Percentiles rank a stretch among this genome's conserved stretches.
phyloP scores from a whole-genome alignment of 64 coral and sea anemone species.

The Montipora cactus region DNA sequence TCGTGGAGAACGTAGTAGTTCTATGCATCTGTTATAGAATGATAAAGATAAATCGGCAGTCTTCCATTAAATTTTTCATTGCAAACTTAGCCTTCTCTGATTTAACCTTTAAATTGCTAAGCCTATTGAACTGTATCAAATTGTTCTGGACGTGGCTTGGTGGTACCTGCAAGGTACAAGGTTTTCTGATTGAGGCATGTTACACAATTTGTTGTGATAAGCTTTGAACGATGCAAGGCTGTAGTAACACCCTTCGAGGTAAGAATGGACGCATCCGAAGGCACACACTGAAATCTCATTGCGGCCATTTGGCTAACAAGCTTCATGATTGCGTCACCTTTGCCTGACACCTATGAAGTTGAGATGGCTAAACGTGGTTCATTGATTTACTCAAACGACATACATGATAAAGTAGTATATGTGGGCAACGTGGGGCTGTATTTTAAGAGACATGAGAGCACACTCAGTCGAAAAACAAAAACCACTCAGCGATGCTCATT shows the following conservation, averaged over 20 bases:
- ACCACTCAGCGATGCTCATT: too few species aligned
- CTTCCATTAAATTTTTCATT: slow-evolving; percentile 36
- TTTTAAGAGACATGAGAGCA: too few species aligned
- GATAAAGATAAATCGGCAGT: neutral
- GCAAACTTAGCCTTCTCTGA: slow-evolving; percentile 59
- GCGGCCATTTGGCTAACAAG: neutral
- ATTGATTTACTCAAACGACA: slow-evolving; percentile 7
- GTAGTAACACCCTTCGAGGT: neutral
- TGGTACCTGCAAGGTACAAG: slow-evolving; percentile 55
- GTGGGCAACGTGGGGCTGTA: too few species aligned
- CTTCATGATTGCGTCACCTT: slow-evolving; percentile 11
- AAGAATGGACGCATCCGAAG: neutral
- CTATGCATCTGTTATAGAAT: neutral
- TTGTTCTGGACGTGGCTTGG: slow-evolving; percentile 59
- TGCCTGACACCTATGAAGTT: slow-evolving; percentile 28
- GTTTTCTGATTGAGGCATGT: slow-evolving; percentile 44
- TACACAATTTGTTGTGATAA: slow-evolving; percentile 51
- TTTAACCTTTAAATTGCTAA: slow-evolving; percentile 37
- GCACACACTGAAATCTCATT: neutral
- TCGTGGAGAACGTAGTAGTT: neutral
- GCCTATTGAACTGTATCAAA: slow-evolving; percentile 23
- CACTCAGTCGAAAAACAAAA: too few species aligned
- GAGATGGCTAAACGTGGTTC: neutral
- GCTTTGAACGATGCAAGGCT: slow-evolving; percentile 20
- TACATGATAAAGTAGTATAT: too few species aligned